Evolutionary conservation across 2,797 vertebrate genomes (phyloP).

Genomic region (Zenarchopterus dispar): DNA sequence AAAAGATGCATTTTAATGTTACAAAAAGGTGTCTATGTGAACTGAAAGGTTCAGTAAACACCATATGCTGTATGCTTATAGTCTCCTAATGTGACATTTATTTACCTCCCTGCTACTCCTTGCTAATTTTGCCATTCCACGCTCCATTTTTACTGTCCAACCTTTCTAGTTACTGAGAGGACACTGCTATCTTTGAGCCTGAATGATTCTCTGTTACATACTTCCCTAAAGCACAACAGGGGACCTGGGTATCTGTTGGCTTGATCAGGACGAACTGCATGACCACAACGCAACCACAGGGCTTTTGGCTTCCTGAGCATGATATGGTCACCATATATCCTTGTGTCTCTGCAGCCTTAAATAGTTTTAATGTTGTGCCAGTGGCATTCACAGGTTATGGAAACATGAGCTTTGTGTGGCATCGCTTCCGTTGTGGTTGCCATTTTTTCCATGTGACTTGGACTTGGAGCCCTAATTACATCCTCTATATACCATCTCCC

Average conservation of each 20-base stretch:
- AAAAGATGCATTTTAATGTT: neutral
- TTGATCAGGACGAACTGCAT: conserved; percentile 54
- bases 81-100: conserved; percentile 17
- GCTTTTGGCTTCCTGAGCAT: conserved; percentile 26
- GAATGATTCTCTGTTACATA: conserved; percentile 41
- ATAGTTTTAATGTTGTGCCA: conserved; percentile 65
- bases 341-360: conserved; percentile 61
- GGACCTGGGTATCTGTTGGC: conserved; percentile 56
- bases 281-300: conserved; percentile 28
- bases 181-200: conserved; percentile 35
- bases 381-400: conserved; percentile 61
- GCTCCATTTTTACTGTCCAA: conserved; percentile 18
- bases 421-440: conserved; percentile 57
- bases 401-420: conserved; percentile 57
- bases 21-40: conserved; percentile 5
- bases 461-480: conserved; percentile 30
- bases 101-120: conserved; percentile 17
- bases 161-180: conserved; percentile 11
- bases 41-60: conserved; percentile 14
- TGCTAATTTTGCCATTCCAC: conserved; percentile 8
- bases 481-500: conserved; percentile 43
- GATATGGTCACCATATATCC: conserved; percentile 53
- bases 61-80: conserved; percentile 10
- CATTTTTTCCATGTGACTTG: conserved; percentile 58
- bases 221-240: conserved; percentile 41